phyloP scores from a whole-genome alignment of 2,797 vertebrate species.

The Propithecus deckenii region DNA sequence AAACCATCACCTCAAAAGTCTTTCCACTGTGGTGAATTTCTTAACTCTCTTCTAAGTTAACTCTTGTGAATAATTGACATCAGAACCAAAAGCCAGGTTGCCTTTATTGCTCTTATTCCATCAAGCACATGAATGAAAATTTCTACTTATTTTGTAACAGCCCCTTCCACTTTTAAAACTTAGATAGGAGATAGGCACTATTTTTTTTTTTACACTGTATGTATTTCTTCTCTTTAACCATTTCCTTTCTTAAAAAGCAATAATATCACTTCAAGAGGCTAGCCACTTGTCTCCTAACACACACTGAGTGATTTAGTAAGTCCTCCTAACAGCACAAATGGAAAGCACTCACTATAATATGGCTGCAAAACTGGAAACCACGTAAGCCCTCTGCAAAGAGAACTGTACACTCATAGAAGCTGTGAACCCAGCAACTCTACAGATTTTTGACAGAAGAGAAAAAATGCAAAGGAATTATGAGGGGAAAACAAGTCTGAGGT shows the following conservation, averaged over 20 bases:
- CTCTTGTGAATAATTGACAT: neutral
- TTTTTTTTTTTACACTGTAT: conserved; percentile 1
- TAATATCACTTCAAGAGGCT: neutral
- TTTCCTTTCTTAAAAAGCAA: conserved; percentile 42
- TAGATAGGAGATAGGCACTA: neutral
- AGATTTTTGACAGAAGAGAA: neutral
- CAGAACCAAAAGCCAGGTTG: neutral
- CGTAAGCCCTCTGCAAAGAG: neutral
- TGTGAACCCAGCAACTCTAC: neutral
- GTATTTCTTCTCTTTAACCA: neutral
- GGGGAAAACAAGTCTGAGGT: neutral
- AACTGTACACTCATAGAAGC: neutral
- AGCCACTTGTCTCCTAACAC: neutral
- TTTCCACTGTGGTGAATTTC: neutral
- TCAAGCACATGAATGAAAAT: neutral
- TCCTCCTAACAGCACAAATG: neutral
- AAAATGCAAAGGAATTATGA: neutral
- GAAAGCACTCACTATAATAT: neutral
- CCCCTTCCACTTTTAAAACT: neutral
- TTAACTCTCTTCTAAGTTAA: neutral
- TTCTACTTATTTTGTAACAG: neutral
- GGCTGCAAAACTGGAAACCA: neutral
- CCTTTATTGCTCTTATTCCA: neutral
- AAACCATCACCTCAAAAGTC: conserved; percentile 30
- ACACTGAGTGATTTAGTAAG: neutral